These are phyloP conservation scores for Philhelius pedissequus DNA, from an alignment of 2,888 invertebrate genomes.

Conservation along the genomic window DNA sequence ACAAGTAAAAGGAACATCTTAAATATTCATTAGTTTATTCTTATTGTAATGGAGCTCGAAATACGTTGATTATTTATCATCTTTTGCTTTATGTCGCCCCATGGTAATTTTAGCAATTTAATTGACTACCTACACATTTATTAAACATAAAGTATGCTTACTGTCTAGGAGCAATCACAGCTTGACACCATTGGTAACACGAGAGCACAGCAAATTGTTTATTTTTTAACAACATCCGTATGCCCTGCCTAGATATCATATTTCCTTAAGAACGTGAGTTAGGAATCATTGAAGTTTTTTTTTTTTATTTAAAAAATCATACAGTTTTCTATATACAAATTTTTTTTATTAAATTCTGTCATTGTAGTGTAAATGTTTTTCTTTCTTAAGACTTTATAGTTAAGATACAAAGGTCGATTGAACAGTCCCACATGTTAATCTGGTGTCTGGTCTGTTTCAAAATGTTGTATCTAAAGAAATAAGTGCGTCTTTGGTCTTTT, in stretches of 20 bases:
- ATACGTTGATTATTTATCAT: not conserved
- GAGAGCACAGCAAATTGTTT: not conserved
- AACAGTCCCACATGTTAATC: too few species aligned
- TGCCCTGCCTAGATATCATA: too few species aligned
- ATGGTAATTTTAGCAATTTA: not conserved
- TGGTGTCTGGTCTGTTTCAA: too few species aligned
- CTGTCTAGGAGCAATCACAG: slow-evolving; percentile 4
- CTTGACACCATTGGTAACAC: not conserved
- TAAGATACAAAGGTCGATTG: too few species aligned
- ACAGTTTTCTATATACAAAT: not conserved
- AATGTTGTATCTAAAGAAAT: too few species aligned
- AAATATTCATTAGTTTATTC: not conserved
- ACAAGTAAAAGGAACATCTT: not conserved
- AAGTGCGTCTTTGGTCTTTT: too few species aligned
- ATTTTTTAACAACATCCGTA: not conserved
- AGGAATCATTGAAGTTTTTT: not conserved
- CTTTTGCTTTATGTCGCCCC: not conserved
- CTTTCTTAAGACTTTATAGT: too few species aligned
- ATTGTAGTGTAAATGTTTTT: not conserved
- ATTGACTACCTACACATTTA: slow-evolving; percentile 5
- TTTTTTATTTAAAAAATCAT: not conserved
- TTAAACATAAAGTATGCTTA: not conserved
- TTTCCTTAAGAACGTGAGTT: not conserved
- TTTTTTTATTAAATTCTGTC: not conserved
- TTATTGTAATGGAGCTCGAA: not conserved